These are phyloP conservation scores for Euschistus heros DNA, from an alignment of 1,140 invertebrate species.

Conservation along the genomic window DNA sequence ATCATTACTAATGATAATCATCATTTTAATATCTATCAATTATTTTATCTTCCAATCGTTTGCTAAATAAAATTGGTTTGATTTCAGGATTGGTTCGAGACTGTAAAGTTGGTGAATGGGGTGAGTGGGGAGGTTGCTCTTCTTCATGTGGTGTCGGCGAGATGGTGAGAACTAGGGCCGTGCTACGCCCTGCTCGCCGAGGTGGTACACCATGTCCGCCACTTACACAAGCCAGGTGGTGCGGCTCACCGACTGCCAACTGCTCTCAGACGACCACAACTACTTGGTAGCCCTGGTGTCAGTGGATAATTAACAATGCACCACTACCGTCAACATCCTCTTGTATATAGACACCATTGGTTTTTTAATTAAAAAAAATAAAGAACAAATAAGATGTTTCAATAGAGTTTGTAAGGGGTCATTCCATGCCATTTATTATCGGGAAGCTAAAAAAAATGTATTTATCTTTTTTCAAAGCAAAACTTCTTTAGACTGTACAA, in stretches of 20 bases:
- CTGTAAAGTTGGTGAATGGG: slow-evolving; percentile 79
- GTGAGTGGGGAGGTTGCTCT: slow-evolving; percentile 72
- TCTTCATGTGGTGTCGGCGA: slow-evolving; percentile 79
- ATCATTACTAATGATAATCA: too few relatives aligned
- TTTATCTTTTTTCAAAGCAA: too few relatives aligned
- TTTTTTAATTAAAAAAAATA: neutral
- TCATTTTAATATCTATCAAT: too few relatives aligned
- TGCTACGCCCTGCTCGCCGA: slow-evolving; percentile 59
- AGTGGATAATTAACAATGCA: neutral
- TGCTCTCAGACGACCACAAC: slow-evolving; percentile 39
- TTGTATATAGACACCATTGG: slow-evolving; percentile 19
- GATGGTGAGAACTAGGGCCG: slow-evolving; percentile 60
- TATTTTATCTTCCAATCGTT: too few relatives aligned
- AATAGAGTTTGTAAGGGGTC: too few relatives aligned
- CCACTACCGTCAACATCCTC: neutral
- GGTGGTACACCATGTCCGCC: slow-evolving; percentile 69
- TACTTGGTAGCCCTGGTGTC: slow-evolving; percentile 13
- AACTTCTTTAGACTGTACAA: too few relatives aligned
- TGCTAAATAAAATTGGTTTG: too few relatives aligned
- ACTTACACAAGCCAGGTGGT: slow-evolving; percentile 74
- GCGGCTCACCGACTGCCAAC: slow-evolving; percentile 52
- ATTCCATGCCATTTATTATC: too few relatives aligned
- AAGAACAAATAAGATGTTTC: neutral
- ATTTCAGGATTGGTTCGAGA: slow-evolving; percentile 43
- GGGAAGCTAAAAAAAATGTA: too few relatives aligned